Evolutionary conservation across 1,140 invertebrate genomes (phyloP), one percentile per base, ranked within the genome.

Genomic region (Aphelenchoides fujianensis): DNA sequence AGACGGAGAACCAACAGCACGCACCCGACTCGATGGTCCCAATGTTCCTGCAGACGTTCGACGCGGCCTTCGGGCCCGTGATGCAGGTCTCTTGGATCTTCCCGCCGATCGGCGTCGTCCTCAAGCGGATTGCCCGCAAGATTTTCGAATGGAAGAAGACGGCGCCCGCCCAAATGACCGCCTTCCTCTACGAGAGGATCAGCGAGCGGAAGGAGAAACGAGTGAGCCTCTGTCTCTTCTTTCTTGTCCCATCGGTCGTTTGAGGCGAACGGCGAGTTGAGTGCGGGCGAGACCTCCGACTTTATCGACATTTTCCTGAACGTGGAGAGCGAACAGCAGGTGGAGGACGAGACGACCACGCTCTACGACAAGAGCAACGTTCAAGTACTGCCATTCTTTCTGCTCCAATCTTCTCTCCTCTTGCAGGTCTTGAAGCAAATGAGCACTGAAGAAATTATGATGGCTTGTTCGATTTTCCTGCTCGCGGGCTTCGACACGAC

Each of bases 401-500:
- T 48, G 41, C 12, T 48, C 41, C 12, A 48, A 16, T 48, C 41
- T 16, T 48, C n/a, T n/a, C n/a, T 48, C 23, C 23, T 23, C 23
- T 48, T 48, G 41, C 41, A 48, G 41, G 41, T 48, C 23, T 48
- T 23, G 23, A 48, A 48, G 23, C 41, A 48, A 48, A 48, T 48
- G 41, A 48, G 12, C 23, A 48, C 41, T 48, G 41, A 48, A 48
- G 41, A 48, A 23, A 48, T 48, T 23, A 48, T 48, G 41, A 48
- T 48, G 41, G 41, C 41, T 23, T 48, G 41, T 48, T 16, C 12
- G 12, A 48, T 69, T 1, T 69, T 69, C 36, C 27, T 69, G 5
- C 36, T 69, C 3, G 67, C 67, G 1, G 67, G 67, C 3, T 69
- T 69, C n/a, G 67, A 69, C 27, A 69, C 67, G 9, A 69, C 67